phyloP scores from a whole-genome alignment of 2,113 vertebrate species.

The Rafetus swinhoei region DNA sequence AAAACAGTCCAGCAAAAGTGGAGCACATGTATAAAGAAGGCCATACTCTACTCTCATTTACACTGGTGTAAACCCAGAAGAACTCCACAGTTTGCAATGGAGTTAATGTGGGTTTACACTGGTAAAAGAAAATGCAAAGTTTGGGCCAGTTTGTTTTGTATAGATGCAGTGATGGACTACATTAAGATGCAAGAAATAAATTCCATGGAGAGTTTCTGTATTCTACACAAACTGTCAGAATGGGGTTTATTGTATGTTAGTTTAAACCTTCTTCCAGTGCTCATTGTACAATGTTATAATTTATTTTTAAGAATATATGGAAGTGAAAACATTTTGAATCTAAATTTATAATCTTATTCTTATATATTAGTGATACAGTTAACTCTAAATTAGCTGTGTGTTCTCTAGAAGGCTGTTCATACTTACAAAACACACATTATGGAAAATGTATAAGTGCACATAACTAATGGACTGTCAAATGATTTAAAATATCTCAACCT shows the following conservation, averaged over 20 bases:
- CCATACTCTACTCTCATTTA: not conserved
- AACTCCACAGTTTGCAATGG: not conserved
- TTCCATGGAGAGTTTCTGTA: slow-evolving; percentile 3
- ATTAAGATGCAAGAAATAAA: not conserved
- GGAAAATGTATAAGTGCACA: not conserved
- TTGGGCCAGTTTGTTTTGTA: not conserved
- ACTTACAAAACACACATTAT: not conserved
- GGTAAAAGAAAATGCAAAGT: not conserved
- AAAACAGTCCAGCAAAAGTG: slow-evolving; percentile 20
- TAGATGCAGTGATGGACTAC: not conserved
- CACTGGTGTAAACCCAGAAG: slow-evolving; percentile 7
- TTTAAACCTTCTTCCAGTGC: not conserved
- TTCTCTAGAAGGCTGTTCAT: not conserved
- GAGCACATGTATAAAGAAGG: not conserved
- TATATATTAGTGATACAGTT: not conserved
- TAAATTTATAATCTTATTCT: not conserved
- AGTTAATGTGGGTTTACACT: slow-evolving; percentile 11
- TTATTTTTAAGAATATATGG: not conserved
- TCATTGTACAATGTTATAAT: not conserved
- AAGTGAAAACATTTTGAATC: not conserved
- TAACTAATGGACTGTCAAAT: not conserved
- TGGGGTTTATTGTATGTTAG: not conserved
- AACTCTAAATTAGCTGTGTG: not conserved
- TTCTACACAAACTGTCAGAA: not conserved
- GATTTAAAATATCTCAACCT: too few species aligned